Evolutionary conservation across 2,888 invertebrate genomes (phyloP).

Genomic region (Phlogophora meticulosa): DNA sequence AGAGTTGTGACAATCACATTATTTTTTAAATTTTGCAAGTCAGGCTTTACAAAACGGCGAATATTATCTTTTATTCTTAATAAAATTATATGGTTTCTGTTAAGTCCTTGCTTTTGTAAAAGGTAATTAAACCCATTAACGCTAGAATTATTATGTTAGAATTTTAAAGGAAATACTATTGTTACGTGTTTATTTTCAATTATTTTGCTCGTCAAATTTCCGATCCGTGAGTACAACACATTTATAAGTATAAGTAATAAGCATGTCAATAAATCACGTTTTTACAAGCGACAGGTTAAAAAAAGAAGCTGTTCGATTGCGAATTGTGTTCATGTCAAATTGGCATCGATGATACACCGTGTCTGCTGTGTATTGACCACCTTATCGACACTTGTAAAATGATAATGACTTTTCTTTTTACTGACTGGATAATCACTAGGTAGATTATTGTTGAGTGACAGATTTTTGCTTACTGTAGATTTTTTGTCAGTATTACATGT

Average conservation of each 20-base stretch:
- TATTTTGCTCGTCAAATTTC: slow-evolving; percentile 24
- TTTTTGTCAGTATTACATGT: background rate
- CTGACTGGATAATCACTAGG: slow-evolving; percentile 11
- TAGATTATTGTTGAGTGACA: slow-evolving; percentile 21
- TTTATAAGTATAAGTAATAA: slow-evolving; percentile 74
- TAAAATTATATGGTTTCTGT: too few relatives aligned
- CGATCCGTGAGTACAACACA: slow-evolving; percentile 66
- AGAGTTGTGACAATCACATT: background rate
- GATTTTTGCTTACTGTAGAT: slow-evolving; percentile 30
- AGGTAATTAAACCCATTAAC: background rate
- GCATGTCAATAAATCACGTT: slow-evolving; percentile 82
- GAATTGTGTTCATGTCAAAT: slow-evolving; percentile 78
- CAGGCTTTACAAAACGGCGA: too few relatives aligned
- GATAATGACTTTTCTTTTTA: slow-evolving; percentile 37
- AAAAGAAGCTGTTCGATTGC: slow-evolving; percentile 71
- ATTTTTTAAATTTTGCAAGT: too few relatives aligned
- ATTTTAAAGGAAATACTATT: background rate
- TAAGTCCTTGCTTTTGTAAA: too few relatives aligned
- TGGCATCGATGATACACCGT: slow-evolving; percentile 54
- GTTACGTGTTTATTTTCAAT: too few relatives aligned
- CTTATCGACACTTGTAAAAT: slow-evolving; percentile 39
- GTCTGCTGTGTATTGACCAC: slow-evolving; percentile 50
- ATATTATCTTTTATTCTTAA: too few relatives aligned
- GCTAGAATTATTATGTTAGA: background rate
- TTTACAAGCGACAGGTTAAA: slow-evolving; percentile 71